Base-by-base conservation (phyloP, 2,113 vertebrate species). In the Brachypteracias leptosomus region DNA sequence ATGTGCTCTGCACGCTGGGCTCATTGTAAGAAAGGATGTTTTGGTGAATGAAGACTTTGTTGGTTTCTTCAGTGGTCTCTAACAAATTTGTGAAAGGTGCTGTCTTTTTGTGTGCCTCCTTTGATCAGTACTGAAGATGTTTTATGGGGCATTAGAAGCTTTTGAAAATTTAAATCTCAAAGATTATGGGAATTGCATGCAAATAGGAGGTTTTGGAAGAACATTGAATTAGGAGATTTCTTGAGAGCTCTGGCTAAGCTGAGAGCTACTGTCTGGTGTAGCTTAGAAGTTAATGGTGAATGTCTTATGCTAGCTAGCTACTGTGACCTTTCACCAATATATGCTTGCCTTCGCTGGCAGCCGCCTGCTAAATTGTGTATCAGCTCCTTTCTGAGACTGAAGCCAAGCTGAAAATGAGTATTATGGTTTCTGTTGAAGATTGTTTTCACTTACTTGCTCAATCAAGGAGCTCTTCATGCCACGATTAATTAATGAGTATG, bases 1-100 rank as follows among this genome's bases (percentile, higher is more conserved):
- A 2, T 2, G 7, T 57, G 58, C 0, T 2, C 74, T 78, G 47
- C 0, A 2, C 47, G 3, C 77, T 68, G 73, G 58, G 11, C 15
- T 16, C 1, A 1, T 28, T 71, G 15, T 54, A 20, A 13, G 4
- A 19, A 10, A 35, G 15, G 38, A 8, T 58, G 4, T 55, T 88
- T 29, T 54, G 51, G 31, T 66, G 52, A 67, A 29, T 67, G 47
- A 71, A 58, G 51, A 38, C 38, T 62, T 44, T 0, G 0, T 25
- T 59, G 52, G 16, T 35, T 96, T 93, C 52, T 76, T 88, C 58
- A 38, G 10, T 42, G 12, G 18, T 78, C 16, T 47, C 21, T 35
- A 36, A 51, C 29, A 35, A 36, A 35, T 71, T 16, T 44, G 57
- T 90, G 68, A 49, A 74, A 55, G 0, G 1, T 4, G 3, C 36